Base-by-base conservation (phyloP, 2,888 invertebrate genomes). In the Ditylenchus weischeri region DNA sequence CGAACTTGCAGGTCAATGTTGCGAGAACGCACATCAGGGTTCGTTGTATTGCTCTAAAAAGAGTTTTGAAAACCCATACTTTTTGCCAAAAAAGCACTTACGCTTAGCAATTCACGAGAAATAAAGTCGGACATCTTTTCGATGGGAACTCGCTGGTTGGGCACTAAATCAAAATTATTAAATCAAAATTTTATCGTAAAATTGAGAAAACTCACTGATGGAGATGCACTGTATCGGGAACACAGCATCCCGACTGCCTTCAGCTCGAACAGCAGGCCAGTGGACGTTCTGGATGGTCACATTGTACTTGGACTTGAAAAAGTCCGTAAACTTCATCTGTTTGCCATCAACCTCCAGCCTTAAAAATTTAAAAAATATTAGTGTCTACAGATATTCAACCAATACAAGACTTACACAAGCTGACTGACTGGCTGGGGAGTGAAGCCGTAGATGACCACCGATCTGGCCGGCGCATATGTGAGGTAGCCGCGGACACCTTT, bases 61-160 rank as follows among this genome's bases (percentile, higher is more conserved):
- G 11, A 66, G 1, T 60, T n/a, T 13, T 19, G 8, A 49, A 29
- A 62, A 21, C 8, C n/a, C 54, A 38, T 43, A 10, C 18, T 36
- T 54, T 29, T 1, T 0, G 13, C 43, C 19, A 21, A 48, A 67
- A 29, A 29, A 29, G 58, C 10, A 21, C 58, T 21, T 29, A 70
- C 70, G 58, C n/a, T 48, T n/a, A 71, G 59, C 59, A 71, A 43
- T 19, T 62, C 60, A 6, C 69, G 35, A 5, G 63, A 54, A 7
- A 65, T 60, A 8, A 19, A 36, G 10, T 59, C 68, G 21, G 49
- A 54, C 51, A 74, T 69, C 50, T 73, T 73, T 57, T 73, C 69
- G 10, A 73, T 18, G 10, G 72, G 61, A 5, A 72, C 64, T 0
- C 66, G 62, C 38, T 72, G 72, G n/a, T 62, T 59, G 0, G 65